These are phyloP conservation scores for Ips nitidus DNA, from an alignment of 1,140 invertebrate genomes.

Conservation along the genomic window DNA sequence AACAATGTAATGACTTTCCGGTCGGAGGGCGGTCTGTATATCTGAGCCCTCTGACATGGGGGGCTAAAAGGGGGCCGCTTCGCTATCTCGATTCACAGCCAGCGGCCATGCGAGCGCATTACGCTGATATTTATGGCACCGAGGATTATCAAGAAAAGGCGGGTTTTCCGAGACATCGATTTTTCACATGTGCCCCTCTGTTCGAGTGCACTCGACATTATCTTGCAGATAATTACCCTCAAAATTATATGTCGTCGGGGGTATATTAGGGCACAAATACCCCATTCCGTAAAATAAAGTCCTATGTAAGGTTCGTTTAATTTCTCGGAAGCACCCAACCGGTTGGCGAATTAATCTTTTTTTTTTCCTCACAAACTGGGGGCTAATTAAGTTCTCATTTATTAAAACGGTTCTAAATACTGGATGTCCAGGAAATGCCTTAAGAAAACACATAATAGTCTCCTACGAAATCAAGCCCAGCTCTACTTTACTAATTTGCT, in stretches of 20 bases:
- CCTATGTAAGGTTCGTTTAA: no score
- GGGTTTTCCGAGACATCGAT: slow-evolving; percentile 47
- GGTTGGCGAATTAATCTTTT: no score
- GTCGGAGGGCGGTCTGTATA: slow-evolving; percentile 26
- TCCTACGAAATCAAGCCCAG: no score
- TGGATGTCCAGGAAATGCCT: no score
- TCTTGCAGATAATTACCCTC: slow-evolving; percentile 36
- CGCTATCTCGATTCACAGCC: slow-evolving; percentile 51
- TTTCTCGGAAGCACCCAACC: no score
- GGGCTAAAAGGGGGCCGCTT: slow-evolving; percentile 13
- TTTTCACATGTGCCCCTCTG: slow-evolving; percentile 48
- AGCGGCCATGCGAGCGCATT: slow-evolving; percentile 51
- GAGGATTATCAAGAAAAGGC: slow-evolving; percentile 48
- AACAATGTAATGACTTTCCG: slow-evolving; percentile 30
- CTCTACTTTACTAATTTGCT: no score
- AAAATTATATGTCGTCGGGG: slow-evolving; percentile 32
- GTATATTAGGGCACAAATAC: background rate
- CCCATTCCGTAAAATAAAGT: background rate
- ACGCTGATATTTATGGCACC: slow-evolving; percentile 50
- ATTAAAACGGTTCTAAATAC: no score
- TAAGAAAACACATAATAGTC: no score
- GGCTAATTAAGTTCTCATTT: no score
- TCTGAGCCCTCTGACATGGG: slow-evolving; percentile 16
- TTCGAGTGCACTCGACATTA: slow-evolving; percentile 43
- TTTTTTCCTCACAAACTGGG: no score